Evolutionary conservation across 1,140 invertebrate species (phyloP).

Genomic region (Trichonephila inaurata): DNA sequence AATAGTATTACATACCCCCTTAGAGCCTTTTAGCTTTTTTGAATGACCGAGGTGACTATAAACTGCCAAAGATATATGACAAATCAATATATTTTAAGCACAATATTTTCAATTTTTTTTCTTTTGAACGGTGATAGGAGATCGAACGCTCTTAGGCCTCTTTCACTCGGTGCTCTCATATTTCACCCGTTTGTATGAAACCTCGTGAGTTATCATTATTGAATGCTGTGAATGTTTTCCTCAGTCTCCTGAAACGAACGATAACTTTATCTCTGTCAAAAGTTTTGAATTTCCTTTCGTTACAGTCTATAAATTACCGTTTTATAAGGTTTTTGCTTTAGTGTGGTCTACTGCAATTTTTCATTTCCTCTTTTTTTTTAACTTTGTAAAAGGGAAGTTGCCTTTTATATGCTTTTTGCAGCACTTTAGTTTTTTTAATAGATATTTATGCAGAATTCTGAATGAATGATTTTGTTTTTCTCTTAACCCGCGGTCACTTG

Average conservation of each 20-base stretch:
- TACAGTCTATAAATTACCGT: constrained; percentile 22
- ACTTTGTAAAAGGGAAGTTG: too few relatives aligned
- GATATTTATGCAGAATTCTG: too few relatives aligned
- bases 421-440: too few relatives aligned
- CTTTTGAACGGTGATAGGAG: background rate
- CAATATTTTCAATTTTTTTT: background rate
- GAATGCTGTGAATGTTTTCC: constrained; percentile 14
- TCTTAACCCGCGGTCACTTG: too few relatives aligned
- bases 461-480: too few relatives aligned
- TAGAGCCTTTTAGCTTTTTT: too few relatives aligned
- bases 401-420: too few relatives aligned
- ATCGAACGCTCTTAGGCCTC: background rate
- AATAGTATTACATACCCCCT: too few relatives aligned
- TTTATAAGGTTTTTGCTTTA: background rate
- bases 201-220: constrained; percentile 35
- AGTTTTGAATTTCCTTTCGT: constrained; percentile 42
- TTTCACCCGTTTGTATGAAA: background rate
- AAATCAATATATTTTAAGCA: background rate
- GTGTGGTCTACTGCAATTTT: too few relatives aligned
- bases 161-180: background rate
- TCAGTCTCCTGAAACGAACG: background rate
- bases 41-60: too few relatives aligned
- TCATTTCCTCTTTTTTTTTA: too few relatives aligned
- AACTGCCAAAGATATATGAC: background rate
- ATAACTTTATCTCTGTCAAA: constrained; percentile 34